Evolutionary conservation across 2,888 invertebrate species (phyloP), one percentile per base, ranked within the genome.

Genomic region (Drosophila parthenogenetica): DNA sequence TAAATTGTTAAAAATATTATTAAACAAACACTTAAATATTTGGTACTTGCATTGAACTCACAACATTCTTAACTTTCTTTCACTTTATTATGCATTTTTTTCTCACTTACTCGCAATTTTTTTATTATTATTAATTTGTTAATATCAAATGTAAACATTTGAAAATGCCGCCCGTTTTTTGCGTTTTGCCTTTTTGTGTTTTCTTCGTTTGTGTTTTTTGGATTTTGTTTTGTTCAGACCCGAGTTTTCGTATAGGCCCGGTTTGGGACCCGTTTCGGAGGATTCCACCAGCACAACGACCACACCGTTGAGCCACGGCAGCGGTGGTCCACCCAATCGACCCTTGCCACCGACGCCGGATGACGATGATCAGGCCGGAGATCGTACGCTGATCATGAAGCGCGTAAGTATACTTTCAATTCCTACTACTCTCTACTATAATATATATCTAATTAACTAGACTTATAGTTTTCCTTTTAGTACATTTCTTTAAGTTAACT

Each of bases 261-360:
- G 95, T 45, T 93, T 95, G 92, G 94, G 94, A 90, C 94, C 94
- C 69, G 94, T 95, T 82, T 93, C 94, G 35, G 94, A 94, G 90
- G 93, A 93, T 67, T 89, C 71, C 60, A 83, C 74, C 42, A 74
- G 79, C 22, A 84, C 81, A 68, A 92, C 93, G 75, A 86, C 90
- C 61, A 82, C 91, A 65, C 84, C 90, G 69, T 81, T 85, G 89
- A 90, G 83, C 70, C 85, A 91, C 79, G 93, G 92, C 73, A 93
- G 93, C 79, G 95, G 95, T 65, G 95, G 96, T 60, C 96, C 97
- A 82, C 98, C 98, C 69, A 98, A 98, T 91, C 94, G 98, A 81
- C 98, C 98, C 57, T 94, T 98, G 89, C 98, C 98, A 62, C 98
- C 98, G 54, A 98, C 98, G 57, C 98, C 98, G 42, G 98, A 98